Evolutionary conservation across 2,113 vertebrate genomes (phyloP).

Genomic region (Esox niger): DNA sequence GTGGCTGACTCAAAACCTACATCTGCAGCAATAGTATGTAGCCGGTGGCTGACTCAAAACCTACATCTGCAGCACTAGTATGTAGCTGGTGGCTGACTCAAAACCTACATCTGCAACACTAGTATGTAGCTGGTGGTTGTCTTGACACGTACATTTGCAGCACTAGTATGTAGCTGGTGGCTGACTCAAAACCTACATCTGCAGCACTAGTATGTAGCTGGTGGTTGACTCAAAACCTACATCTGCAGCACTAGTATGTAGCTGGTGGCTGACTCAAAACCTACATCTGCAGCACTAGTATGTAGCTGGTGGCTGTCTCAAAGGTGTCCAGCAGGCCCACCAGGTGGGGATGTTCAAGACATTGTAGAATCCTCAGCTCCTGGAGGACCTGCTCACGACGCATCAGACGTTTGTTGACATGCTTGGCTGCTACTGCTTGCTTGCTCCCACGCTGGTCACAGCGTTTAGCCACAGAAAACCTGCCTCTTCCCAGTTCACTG

Average conservation of each 20-base stretch:
- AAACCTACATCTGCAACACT: too few species aligned
- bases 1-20: too few species aligned
- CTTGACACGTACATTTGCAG: too few species aligned
- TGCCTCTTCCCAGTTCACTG: constrained; percentile 94
- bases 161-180: too few species aligned
- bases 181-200: too few species aligned
- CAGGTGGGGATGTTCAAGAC: constrained; percentile 90
- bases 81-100: too few species aligned
- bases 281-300: constrained; percentile 91
- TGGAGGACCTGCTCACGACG: constrained; percentile 93
- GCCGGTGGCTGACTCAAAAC: too few species aligned
- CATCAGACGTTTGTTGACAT: constrained; percentile 95
- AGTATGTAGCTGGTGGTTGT: too few species aligned
- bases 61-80: too few species aligned
- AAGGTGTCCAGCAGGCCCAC: constrained; percentile 89
- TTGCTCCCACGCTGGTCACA: constrained; percentile 94
- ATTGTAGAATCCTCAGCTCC: constrained; percentile 89
- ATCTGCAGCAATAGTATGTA: too few species aligned
- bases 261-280: constrained; percentile 87
- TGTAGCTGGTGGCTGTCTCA: constrained; percentile 88
- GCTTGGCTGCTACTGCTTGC: constrained; percentile 86
- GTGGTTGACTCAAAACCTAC: too few species aligned
- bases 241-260: constrained; percentile 90
- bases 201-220: too few species aligned
- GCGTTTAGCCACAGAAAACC: constrained; percentile 94